phyloP scores from a whole-genome alignment of 2,888 invertebrate species.

The Nematopogon swammerdamellus region DNA sequence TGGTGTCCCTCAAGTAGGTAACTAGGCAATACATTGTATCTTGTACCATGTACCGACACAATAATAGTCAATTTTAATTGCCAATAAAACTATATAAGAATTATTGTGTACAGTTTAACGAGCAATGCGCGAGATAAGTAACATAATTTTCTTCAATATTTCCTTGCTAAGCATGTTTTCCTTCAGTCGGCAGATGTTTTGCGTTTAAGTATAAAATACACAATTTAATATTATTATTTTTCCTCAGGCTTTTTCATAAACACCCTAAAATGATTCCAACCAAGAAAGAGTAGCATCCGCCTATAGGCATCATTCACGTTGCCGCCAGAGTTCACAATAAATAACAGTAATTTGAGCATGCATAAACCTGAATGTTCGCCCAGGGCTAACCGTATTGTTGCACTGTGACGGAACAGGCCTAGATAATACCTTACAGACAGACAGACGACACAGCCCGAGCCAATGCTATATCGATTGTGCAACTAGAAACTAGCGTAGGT shows the following conservation, averaged over 20 bases:
- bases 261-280: no score
- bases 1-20: background rate
- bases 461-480: background rate
- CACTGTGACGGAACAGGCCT: no score
- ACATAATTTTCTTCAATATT: background rate
- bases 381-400: no score
- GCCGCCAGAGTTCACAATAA: no score
- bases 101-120: background rate
- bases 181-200: background rate
- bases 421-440: no score
- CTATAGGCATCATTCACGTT: no score
- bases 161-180: background rate
- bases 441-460: no score
- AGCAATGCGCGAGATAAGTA: background rate
- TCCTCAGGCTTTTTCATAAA: no score
- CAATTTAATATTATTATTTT: no score
- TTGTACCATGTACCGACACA: background rate
- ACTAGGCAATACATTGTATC: background rate
- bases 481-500: background rate
- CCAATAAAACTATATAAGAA: background rate
- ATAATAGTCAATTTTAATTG: background rate
- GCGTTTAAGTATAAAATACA: background rate
- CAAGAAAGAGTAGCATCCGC: no score
- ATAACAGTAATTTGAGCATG: no score
- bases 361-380: no score